These are phyloP conservation scores for Phengaris arion DNA, from an alignment of 2,888 invertebrate genomes.

Conservation along the genomic window DNA sequence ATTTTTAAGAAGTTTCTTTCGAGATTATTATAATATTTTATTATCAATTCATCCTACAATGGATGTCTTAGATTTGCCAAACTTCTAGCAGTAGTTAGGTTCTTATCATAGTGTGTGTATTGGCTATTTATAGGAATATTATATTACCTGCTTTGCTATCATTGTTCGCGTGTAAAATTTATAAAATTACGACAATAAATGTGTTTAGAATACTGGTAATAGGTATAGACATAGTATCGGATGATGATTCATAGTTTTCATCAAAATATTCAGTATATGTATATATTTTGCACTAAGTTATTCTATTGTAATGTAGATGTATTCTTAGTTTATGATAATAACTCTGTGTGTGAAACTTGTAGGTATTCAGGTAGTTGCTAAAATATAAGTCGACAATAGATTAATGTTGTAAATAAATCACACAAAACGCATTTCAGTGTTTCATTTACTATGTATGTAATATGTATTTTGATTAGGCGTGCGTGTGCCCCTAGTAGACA, in stretches of 20 bases:
- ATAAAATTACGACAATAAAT: conserved; percentile 41
- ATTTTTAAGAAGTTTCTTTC: conserved; percentile 25
- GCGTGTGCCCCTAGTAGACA: no score
- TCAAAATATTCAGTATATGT: conserved; percentile 32
- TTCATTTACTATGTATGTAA: conserved; percentile 29
- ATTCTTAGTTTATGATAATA: not conserved
- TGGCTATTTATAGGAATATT: not conserved
- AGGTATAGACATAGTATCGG: conserved; percentile 35
- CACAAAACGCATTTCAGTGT: conserved; percentile 39
- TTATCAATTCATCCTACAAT: not conserved
- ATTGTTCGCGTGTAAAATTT: conserved; percentile 11
- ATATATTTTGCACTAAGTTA: conserved; percentile 29
- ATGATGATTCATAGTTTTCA: not conserved
- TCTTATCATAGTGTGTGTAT: conserved; percentile 16
- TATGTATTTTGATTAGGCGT: no score
- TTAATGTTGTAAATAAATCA: conserved; percentile 43
- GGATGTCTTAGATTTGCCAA: conserved; percentile 28
- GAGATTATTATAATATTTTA: conserved; percentile 4
- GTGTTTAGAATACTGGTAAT: conserved; percentile 34
- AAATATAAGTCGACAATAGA: conserved; percentile 30
- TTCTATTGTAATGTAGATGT: conserved; percentile 16
- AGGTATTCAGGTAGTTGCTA: conserved; percentile 19
- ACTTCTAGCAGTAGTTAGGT: conserved; percentile 23
- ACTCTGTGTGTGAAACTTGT: not conserved
- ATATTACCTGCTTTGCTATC: not conserved